phyloP scores from a whole-genome alignment of 2,797 vertebrate genomes.

The Toxotes lorentzi region DNA sequence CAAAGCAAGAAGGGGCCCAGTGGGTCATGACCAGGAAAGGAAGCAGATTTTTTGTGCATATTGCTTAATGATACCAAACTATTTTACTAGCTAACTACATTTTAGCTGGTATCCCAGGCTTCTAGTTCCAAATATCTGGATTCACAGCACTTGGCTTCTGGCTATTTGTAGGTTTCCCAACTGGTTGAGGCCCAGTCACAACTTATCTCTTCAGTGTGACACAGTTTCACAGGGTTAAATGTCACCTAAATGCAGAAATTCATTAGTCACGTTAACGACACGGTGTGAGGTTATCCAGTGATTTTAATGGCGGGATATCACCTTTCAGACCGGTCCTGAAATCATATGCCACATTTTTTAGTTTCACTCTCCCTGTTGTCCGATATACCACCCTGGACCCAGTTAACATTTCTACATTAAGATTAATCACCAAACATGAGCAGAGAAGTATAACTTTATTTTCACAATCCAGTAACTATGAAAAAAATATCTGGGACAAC shows the following conservation, averaged over 20 bases:
- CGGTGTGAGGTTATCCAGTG: slow-evolving; percentile 21
- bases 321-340: slow-evolving; percentile 36
- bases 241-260: slow-evolving; percentile 47
- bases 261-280: slow-evolving; percentile 54
- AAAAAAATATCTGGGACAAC: slow-evolving; percentile 37
- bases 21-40: slow-evolving; percentile 51
- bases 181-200: slow-evolving; percentile 9
- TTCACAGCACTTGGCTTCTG: slow-evolving; percentile 11
- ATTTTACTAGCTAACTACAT: slow-evolving; percentile 8
- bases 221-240: slow-evolving; percentile 46
- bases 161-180: slow-evolving; percentile 28
- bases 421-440: slow-evolving; percentile 7
- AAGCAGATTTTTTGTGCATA: background rate
- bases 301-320: slow-evolving; percentile 50
- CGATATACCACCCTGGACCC: background rate
- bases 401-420: background rate
- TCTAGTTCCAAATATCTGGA: slow-evolving; percentile 12
- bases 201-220: slow-evolving; percentile 33
- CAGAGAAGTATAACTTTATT: background rate
- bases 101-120: background rate
- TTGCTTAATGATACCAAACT: slow-evolving; percentile 16
- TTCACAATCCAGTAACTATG: slow-evolving; percentile 3
- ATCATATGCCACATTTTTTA: background rate
- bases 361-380: slow-evolving; percentile 6
- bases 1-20: slow-evolving; percentile 44